Conservation (phyloP, 2,797 vertebrate genomes). For the Oreortyx pictus region DNA sequence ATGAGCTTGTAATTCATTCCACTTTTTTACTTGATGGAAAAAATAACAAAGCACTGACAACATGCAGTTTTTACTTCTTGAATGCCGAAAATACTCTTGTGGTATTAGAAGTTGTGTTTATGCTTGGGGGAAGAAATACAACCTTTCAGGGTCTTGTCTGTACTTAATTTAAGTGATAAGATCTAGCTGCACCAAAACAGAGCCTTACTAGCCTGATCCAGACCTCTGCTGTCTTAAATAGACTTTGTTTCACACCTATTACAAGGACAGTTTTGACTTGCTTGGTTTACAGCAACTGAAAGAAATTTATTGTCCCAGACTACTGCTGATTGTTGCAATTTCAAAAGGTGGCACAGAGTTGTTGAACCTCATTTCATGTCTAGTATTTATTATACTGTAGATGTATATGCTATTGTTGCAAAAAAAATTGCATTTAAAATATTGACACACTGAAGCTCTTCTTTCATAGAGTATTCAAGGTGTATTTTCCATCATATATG, state of each 20-base stretch:
- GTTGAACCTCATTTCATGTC: background rate
- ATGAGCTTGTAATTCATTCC: background rate
- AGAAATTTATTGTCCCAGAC: background rate
- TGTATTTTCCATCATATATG: background rate
- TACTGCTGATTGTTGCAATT: background rate
- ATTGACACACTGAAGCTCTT: background rate
- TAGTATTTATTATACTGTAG: background rate
- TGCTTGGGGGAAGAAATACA: background rate
- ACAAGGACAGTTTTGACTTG: background rate
- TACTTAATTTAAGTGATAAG: background rate
- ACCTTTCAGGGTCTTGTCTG: background rate
- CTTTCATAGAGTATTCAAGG: background rate
- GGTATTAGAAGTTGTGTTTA: background rate
- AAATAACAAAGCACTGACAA: background rate
- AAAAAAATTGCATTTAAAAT: background rate
- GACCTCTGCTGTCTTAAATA: background rate
- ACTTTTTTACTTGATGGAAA: background rate
- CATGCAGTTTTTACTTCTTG: background rate
- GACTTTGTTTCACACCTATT: background rate
- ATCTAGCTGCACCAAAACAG: background rate
- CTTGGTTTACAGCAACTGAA: background rate
- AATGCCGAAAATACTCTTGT: background rate
- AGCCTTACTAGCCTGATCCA: background rate
- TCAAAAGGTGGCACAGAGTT: background rate
- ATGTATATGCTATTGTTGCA: background rate